A percentile compares a stretch with the other conserved stretches of the same genome.
Conservation (phyloP, 2,888 invertebrate species). For the Pseudoips prasinana region DNA sequence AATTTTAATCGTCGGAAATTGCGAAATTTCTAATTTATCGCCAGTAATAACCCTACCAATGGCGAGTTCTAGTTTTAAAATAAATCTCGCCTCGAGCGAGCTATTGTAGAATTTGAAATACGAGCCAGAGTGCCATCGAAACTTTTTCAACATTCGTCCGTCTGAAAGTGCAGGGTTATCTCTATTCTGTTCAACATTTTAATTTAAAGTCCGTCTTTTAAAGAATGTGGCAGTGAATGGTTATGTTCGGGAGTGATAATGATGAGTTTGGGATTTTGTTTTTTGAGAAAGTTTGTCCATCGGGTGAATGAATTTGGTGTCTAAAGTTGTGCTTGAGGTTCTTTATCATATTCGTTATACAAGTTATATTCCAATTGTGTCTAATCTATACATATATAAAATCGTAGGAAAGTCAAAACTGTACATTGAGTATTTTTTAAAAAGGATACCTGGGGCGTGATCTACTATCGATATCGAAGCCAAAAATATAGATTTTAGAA, state of each 20-base stretch:
- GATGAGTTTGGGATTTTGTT: slow-evolving; percentile 12
- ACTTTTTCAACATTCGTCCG: slow-evolving; percentile 46
- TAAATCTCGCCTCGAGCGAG: slow-evolving; percentile 29
- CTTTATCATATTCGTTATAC: too few species aligned
- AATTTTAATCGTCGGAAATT: slow-evolving; percentile 29
- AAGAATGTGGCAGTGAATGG: slow-evolving; percentile 15
- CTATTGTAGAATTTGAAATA: slow-evolving; percentile 46
- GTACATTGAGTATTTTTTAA: too few species aligned
- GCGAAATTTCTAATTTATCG: slow-evolving; percentile 33
- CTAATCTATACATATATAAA: too few species aligned
- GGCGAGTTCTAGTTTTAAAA: slow-evolving; percentile 34
- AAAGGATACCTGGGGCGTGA: too few species aligned
- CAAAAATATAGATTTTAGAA: too few species aligned
- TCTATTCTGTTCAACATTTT: slow-evolving; percentile 24
- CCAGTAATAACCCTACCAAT: slow-evolving; percentile 28
- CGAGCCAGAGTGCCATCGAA: slow-evolving; percentile 42
- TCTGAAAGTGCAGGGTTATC: slow-evolving; percentile 26
- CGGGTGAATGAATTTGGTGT: too few species aligned
- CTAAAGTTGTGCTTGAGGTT: too few species aligned
- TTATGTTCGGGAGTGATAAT: slow-evolving; percentile 14
- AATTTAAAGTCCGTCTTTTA: slow-evolving; percentile 31
- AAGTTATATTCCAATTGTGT: too few species aligned
- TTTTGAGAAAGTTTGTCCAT: slow-evolving; percentile 4
- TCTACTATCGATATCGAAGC: too few species aligned
- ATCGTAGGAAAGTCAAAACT: too few species aligned